phyloP scores from a whole-genome alignment of 2,797 vertebrate species.

The Fratercula arctica region DNA sequence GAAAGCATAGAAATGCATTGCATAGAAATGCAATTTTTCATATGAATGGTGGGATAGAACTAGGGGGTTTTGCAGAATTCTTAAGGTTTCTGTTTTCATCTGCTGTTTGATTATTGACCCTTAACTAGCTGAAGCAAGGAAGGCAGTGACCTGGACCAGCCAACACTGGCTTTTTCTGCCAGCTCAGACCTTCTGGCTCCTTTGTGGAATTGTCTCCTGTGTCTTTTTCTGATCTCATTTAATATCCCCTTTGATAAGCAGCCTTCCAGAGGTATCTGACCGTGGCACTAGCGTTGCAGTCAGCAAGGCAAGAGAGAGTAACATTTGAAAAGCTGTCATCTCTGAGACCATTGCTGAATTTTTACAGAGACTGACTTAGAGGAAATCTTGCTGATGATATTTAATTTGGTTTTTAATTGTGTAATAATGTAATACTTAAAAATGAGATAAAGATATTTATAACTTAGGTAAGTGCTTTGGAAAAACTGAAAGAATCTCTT shows the following conservation, averaged over 20 bases:
- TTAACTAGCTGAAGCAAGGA: background rate
- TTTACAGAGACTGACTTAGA: background rate
- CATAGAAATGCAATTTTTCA: background rate
- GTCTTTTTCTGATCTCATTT: background rate
- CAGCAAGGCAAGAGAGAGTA: background rate
- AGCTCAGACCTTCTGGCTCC: background rate
- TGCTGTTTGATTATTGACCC: background rate
- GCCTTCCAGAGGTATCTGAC: background rate
- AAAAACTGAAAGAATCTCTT: background rate
- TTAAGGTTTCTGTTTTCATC: background rate
- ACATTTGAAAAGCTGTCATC: background rate
- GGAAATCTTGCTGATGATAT: background rate
- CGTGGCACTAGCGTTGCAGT: background rate
- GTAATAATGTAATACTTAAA: background rate
- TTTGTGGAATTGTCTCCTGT: background rate
- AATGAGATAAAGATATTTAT: background rate
- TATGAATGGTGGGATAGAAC: background rate
- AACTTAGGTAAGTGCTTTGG: background rate
- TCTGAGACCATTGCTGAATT: background rate
- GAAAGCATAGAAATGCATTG: background rate
- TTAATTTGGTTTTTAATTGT: background rate
- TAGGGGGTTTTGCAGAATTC: background rate
- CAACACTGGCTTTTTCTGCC: background rate
- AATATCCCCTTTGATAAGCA: background rate
- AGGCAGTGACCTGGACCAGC: background rate